Conservation (phyloP, 2,797 vertebrate species). For the Pseudopleuronectes americanus region DNA sequence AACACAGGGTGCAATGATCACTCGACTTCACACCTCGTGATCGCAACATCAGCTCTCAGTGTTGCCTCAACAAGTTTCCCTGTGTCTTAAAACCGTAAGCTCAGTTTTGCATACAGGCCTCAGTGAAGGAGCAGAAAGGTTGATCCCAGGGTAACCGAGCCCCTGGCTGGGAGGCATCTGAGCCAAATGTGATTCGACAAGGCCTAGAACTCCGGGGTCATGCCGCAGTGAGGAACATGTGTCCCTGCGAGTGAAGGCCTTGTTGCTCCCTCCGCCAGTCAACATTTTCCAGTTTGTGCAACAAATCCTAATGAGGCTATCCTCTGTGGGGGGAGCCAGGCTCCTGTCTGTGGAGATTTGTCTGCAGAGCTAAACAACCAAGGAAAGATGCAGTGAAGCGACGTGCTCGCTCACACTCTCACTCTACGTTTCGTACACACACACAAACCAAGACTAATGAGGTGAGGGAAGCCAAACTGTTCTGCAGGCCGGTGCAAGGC, state of each 20-base stretch:
- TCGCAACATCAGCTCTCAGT: constrained; percentile 3
- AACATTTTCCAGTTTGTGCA: constrained; percentile 66
- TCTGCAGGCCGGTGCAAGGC: constrained; percentile 6
- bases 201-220: constrained; percentile 63
- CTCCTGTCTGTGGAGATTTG: constrained; percentile 59
- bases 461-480: constrained; percentile 6
- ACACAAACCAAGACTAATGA: constrained; percentile 20
- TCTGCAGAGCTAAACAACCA: constrained; percentile 49
- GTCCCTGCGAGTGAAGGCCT: constrained; percentile 52
- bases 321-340: constrained; percentile 58
- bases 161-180: constrained; percentile 46
- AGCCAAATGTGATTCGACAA: constrained; percentile 76
- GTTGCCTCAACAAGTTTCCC: constrained; percentile 44
- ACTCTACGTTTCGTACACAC: neutral
- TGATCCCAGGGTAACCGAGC: constrained; percentile 53
- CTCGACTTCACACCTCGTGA: constrained; percentile 19
- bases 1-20: neutral
- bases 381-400: constrained; percentile 49
- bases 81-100: constrained; percentile 47
- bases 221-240: constrained; percentile 63
- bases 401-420: constrained; percentile 16
- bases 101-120: constrained; percentile 36
- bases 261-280: constrained; percentile 45
- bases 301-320: constrained; percentile 76
- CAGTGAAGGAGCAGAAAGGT: constrained; percentile 27